phyloP scores from a whole-genome alignment of 2,113 vertebrate species.

The Mionectes macconnelli region DNA sequence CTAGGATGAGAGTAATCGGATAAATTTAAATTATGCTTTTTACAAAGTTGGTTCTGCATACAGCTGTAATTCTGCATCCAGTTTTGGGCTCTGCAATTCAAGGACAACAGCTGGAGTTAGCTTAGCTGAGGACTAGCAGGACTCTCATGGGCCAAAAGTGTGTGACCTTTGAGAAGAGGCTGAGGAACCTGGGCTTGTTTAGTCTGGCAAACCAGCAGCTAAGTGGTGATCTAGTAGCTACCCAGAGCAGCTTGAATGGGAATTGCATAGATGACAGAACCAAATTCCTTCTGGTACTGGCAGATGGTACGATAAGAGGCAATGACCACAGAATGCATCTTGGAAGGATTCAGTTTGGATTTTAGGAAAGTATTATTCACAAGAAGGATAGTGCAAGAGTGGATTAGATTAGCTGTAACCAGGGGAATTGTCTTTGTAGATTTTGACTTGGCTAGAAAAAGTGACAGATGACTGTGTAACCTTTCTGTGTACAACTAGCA shows the following conservation, averaged over 20 bases:
- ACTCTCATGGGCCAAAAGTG: not conserved
- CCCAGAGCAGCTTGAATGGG: not conserved
- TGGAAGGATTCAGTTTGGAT: not conserved
- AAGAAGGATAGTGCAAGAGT: not conserved
- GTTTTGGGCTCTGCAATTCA: not conserved
- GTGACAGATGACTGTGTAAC: not conserved
- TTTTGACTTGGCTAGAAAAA: not conserved
- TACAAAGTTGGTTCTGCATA: not conserved
- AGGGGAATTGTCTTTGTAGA: not conserved
- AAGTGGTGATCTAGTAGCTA: not conserved
- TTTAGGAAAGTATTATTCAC: not conserved
- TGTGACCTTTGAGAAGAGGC: not conserved
- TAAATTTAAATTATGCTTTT: not conserved
- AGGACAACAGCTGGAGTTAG: not conserved
- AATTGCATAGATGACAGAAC: not conserved
- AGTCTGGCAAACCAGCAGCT: not conserved
- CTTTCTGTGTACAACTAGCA: not conserved
- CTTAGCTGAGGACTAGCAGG: not conserved
- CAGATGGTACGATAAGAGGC: not conserved
- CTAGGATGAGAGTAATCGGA: not conserved
- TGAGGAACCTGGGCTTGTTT: not conserved
- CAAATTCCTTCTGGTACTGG: not conserved
- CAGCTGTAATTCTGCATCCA: not conserved
- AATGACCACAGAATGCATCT: not conserved
- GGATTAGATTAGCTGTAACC: not conserved